These are phyloP conservation scores for Diuraphis noxia DNA, from an alignment of 1,140 invertebrate genomes.

Conservation along the genomic window DNA sequence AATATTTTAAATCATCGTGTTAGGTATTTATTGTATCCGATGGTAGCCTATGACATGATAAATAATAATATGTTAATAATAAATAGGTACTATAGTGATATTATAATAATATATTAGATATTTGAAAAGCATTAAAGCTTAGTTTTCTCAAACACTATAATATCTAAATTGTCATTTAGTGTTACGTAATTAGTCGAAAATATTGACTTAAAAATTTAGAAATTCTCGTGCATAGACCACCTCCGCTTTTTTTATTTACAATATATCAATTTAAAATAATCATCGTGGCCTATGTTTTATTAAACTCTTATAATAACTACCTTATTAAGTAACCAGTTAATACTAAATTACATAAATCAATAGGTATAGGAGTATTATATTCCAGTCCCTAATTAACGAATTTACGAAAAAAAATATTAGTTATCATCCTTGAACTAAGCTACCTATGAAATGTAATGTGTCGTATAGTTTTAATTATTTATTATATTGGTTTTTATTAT, in stretches of 20 bases:
- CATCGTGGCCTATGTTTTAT: not conserved
- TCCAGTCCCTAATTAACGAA: not conserved
- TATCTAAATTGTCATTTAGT: not conserved
- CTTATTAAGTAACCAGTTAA: not conserved
- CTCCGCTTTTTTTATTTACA: not conserved
- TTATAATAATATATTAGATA: not conserved
- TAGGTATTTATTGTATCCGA: not conserved
- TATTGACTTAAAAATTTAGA: not conserved
- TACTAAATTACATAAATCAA: not conserved
- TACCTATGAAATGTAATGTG: too few species aligned
- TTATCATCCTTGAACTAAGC: not conserved
- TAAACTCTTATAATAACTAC: not conserved
- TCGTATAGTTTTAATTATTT: not conserved
- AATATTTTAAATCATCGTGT: not conserved
- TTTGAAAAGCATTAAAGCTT: not conserved
- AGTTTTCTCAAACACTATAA: not conserved
- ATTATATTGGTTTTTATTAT: not conserved
- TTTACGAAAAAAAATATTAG: not conserved
- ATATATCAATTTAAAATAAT: constrained; percentile 16
- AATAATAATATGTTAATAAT: not conserved
- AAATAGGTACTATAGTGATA: not conserved
- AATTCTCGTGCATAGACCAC: not conserved
- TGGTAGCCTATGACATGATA: not conserved
- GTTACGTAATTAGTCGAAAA: not conserved
- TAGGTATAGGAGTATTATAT: not conserved